Conservation (phyloP, 2,113 vertebrate genomes). For the Carlito syrichta region DNA sequence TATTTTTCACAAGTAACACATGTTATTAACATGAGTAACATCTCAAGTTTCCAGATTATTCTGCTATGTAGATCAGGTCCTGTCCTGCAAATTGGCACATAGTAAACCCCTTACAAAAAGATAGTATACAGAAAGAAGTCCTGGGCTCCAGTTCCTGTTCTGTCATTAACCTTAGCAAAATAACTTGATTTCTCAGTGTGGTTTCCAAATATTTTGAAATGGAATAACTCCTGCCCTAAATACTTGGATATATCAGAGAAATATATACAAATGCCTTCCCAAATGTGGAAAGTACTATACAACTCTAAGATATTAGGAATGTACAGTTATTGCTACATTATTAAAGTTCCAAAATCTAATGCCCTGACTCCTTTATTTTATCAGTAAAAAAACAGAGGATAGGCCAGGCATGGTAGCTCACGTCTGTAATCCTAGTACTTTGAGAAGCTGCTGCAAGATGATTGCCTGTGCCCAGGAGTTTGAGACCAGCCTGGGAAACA, state of each 20-base stretch:
- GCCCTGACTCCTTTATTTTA: background rate
- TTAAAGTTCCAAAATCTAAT: background rate
- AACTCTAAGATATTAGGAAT: slow-evolving; percentile 3
- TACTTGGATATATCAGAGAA: background rate
- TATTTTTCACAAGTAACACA: slow-evolving; percentile 35
- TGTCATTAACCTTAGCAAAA: slow-evolving; percentile 2
- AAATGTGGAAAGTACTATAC: background rate
- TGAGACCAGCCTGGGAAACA: too few relatives aligned
- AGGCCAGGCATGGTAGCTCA: too few relatives aligned
- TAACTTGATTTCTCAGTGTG: background rate
- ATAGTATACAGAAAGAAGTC: background rate
- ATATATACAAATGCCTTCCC: background rate
- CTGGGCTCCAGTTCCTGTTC: background rate
- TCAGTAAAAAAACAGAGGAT: slow-evolving; percentile 1
- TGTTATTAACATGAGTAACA: background rate
- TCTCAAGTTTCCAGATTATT: background rate
- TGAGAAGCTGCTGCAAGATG: too few relatives aligned
- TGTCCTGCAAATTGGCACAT: background rate
- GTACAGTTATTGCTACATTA: background rate
- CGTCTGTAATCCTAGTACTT: too few relatives aligned
- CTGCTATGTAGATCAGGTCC: background rate
- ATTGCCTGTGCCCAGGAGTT: too few relatives aligned
- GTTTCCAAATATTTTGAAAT: background rate
- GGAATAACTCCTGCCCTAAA: background rate
- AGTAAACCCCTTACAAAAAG: background rate